Percentiles rank a stretch among this genome's conserved stretches.
These are phyloP conservation scores for Halcyon badia DNA, from an alignment of 2,797 vertebrate genomes.

Conservation along the genomic window DNA sequence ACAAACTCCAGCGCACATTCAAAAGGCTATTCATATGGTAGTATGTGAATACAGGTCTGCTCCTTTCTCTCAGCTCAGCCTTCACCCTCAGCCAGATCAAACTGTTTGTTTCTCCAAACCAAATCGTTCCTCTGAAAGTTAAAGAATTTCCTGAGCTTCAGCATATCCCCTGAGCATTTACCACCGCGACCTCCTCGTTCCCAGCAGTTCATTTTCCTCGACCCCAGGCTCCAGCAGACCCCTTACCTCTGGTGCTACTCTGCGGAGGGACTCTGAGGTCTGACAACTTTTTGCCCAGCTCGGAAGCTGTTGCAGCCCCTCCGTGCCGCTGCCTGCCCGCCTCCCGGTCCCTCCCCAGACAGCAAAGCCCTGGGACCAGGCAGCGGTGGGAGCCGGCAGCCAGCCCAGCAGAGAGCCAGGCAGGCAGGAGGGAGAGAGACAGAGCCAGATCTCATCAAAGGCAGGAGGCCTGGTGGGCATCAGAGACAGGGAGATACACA, in stretches of 20 bases:
- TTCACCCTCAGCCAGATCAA: neutral
- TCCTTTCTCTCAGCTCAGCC: neutral
- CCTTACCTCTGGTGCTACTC: slow-evolving; percentile 51
- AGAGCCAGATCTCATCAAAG: slow-evolving; percentile 32
- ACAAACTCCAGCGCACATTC: neutral
- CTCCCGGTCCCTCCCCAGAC: neutral
- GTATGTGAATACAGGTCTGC: neutral
- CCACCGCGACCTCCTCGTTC: neutral
- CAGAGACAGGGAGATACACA: slow-evolving; percentile 1
- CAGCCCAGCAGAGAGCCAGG: neutral
- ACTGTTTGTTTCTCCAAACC: neutral
- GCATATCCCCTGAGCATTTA: neutral
- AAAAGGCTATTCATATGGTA: neutral
- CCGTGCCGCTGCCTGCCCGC: neutral
- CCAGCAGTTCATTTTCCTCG: neutral
- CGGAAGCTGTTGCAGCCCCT: neutral
- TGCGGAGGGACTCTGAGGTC: slow-evolving; percentile 8
- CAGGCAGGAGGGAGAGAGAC: neutral
- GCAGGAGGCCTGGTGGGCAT: slow-evolving; percentile 39
- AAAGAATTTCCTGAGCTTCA: neutral
- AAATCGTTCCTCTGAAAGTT: neutral
- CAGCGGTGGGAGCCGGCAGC: neutral
- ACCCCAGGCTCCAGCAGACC: slow-evolving; percentile 9
- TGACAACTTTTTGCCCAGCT: slow-evolving; percentile 3
- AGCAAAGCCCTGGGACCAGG: neutral